Conservation (phyloP, 2,113 vertebrate species). For the Ciconia stormi region DNA sequence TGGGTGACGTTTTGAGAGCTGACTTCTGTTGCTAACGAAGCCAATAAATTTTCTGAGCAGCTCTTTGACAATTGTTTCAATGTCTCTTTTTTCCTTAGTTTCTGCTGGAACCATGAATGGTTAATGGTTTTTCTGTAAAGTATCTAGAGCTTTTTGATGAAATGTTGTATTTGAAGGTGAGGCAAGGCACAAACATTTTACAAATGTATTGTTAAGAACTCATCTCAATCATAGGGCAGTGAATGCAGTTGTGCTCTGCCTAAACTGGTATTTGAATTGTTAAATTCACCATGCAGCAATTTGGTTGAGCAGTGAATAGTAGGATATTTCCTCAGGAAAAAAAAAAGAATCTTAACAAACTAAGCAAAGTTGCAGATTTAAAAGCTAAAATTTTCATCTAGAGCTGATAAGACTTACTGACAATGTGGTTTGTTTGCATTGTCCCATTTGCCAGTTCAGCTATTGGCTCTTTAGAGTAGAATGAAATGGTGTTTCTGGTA, state of each 20-base stretch:
- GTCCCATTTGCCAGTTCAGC: neutral
- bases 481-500: neutral
- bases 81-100: neutral
- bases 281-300: neutral
- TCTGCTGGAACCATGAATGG: neutral
- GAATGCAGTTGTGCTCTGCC: neutral
- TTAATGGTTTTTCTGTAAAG: neutral
- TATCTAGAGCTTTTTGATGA: neutral
- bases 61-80: neutral
- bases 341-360: neutral
- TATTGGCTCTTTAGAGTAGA: neutral
- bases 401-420: neutral
- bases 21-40: neutral
- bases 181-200: neutral
- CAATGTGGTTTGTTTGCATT: neutral
- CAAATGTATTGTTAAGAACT: neutral
- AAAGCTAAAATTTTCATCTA: neutral
- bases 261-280: neutral
- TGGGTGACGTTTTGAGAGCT: neutral
- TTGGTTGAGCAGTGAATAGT: neutral
- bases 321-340: neutral
- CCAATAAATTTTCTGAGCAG: neutral
- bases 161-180: neutral
- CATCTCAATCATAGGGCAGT: neutral
- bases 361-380: neutral